Percentiles rank a stretch among this genome's conserved stretches.
These are phyloP conservation scores for Capitulum mitella DNA, from an alignment of 2,888 invertebrate genomes.

Conservation along the genomic window DNA sequence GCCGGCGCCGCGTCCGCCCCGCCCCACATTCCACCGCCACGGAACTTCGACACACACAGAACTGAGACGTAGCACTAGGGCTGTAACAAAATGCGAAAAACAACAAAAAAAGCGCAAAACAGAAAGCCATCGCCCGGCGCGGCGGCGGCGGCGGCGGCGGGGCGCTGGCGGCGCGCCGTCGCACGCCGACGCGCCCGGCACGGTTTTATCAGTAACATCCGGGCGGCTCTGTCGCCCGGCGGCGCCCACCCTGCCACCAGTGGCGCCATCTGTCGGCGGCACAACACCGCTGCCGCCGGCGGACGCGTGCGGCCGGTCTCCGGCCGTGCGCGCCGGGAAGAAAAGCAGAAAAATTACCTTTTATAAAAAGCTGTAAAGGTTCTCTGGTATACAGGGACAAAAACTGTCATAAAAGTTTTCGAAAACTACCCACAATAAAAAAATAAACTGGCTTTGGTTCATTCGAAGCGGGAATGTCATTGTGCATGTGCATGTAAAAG, in stretches of 20 bases:
- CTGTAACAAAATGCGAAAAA: neutral
- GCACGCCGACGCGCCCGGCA: neutral
- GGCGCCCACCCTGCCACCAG: neutral
- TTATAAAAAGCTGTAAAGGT: neutral
- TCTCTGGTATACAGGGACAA: neutral
- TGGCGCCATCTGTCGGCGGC: neutral
- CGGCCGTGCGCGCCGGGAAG: too few species aligned
- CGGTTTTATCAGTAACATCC: neutral
- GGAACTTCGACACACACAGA: neutral
- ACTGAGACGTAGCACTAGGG: neutral
- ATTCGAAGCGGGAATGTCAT: too few species aligned
- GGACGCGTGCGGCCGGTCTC: too few species aligned
- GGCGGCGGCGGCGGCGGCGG: too few species aligned
- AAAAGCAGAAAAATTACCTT: neutral
- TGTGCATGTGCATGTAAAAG: too few species aligned
- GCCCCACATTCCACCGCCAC: conserved; percentile 27
- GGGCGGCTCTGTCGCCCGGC: too few species aligned
- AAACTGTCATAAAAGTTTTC: neutral
- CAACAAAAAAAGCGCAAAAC: conserved; percentile 1
- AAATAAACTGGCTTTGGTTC: too few species aligned
- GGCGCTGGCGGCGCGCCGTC: too few species aligned
- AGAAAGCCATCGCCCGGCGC: neutral
- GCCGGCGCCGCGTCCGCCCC: neutral
- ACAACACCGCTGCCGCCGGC: too few species aligned
- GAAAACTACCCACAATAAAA: neutral